phyloP scores from a whole-genome alignment of 1,140 invertebrate species.

The Aphaenogaster rudis region DNA sequence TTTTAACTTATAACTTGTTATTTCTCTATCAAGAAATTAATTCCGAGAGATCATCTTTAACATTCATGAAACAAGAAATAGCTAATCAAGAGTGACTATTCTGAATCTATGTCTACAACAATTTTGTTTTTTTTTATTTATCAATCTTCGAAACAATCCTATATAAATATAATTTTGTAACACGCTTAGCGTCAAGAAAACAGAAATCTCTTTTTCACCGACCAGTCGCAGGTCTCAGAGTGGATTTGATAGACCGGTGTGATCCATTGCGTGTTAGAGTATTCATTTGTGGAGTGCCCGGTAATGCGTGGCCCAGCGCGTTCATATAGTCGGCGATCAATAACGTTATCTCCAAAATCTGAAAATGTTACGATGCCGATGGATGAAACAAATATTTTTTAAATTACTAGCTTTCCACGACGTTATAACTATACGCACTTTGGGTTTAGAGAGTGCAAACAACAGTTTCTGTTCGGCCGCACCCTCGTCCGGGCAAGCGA shows the following conservation, averaged over 20 bases:
- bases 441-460: slow-evolving; percentile 96
- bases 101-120: background rate
- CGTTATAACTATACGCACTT: slow-evolving; percentile 88
- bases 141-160: slow-evolving; percentile 1
- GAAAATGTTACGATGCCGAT: slow-evolving; percentile 61
- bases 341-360: slow-evolving; percentile 96
- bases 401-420: background rate
- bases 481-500: slow-evolving; percentile 93
- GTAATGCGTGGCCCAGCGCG: slow-evolving; percentile 91
- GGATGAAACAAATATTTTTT: slow-evolving; percentile 1
- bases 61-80: background rate
- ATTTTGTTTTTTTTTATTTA: slow-evolving; percentile 26
- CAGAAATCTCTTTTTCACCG: slow-evolving; percentile 48
- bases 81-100: background rate
- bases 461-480: slow-evolving; percentile 95
- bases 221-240: slow-evolving; percentile 85
- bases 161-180: slow-evolving; percentile 36
- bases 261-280: slow-evolving; percentile 93
- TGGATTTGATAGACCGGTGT: slow-evolving; percentile 88
- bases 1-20: slow-evolving; percentile 14
- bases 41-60: background rate
- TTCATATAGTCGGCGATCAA: slow-evolving; percentile 99
- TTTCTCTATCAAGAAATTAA: slow-evolving; percentile 14
- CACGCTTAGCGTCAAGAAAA: background rate
- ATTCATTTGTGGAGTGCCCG: slow-evolving; percentile 93